Percentiles rank a stretch among this genome's conserved stretches.
Evolutionary conservation across 2,113 vertebrate genomes (phyloP).

Genomic region (Dryoscopus gambensis): DNA sequence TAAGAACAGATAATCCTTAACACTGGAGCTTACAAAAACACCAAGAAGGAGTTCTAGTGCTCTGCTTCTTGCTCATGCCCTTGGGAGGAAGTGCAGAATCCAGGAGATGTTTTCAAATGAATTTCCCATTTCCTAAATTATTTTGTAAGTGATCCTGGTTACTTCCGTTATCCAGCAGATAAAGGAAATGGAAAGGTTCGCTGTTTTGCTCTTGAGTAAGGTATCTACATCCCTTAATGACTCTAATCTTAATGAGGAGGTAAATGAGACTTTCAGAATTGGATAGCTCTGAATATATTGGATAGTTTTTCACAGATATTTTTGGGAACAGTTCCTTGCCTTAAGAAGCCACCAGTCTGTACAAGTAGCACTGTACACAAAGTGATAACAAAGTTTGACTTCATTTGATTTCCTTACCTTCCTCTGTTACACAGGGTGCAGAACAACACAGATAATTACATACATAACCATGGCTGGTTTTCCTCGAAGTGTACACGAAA

Average conservation of each 20-base stretch:
- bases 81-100: background rate
- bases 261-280: background rate
- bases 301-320: background rate
- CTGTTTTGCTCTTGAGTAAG: background rate
- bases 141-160: background rate
- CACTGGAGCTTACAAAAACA: background rate
- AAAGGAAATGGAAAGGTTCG: background rate
- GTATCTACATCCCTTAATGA: background rate
- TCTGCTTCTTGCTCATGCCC: background rate
- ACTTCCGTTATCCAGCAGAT: background rate
- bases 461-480: background rate
- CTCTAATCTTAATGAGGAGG: background rate
- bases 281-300: background rate
- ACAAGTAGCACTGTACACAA: background rate
- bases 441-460: background rate
- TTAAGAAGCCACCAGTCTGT: background rate
- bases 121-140: background rate
- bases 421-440: background rate
- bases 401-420: background rate
- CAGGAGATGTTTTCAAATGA: background rate
- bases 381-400: background rate
- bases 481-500: background rate
- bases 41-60: background rate
- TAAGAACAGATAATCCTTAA: background rate
- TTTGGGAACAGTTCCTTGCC: background rate